These are phyloP conservation scores for Crossaster papposus DNA, from an alignment of 53 echinoderm and acorn worm genomes.

Conservation along the genomic window DNA sequence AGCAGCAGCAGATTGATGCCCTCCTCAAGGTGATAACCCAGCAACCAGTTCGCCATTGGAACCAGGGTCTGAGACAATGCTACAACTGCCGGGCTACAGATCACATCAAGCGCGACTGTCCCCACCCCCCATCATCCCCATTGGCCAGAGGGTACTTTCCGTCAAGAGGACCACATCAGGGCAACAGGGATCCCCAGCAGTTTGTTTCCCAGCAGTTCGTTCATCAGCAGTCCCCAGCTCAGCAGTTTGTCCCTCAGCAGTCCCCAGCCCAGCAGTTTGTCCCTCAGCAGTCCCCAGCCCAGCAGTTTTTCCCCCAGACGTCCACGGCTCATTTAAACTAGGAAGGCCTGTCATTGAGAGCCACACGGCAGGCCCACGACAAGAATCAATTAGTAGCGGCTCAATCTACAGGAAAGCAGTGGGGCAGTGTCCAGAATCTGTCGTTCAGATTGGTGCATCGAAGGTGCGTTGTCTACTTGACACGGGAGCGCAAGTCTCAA, in stretches of 20 bases:
- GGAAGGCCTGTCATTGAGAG: too few relatives aligned
- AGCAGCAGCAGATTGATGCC: too few relatives aligned
- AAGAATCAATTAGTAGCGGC: too few relatives aligned
- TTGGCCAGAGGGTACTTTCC: background rate
- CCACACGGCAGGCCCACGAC: slow-evolving; percentile 62
- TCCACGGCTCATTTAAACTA: slow-evolving; percentile 68
- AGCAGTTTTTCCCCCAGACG: background rate
- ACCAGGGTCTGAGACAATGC: slow-evolving; percentile 21
- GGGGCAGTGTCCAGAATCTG: too few relatives aligned
- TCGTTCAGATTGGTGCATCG: background rate
- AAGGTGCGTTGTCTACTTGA: too few relatives aligned
- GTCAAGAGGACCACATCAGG: background rate
- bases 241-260: too few relatives aligned
- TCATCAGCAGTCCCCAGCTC: too few relatives aligned
- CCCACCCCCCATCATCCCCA: slow-evolving; percentile 4
- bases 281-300: slow-evolving; percentile 4
- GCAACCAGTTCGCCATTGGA: background rate
- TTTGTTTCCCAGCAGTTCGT: background rate
- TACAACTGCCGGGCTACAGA: slow-evolving; percentile 56
- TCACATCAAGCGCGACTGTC: slow-evolving; percentile 59
- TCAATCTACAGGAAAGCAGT: too few relatives aligned
- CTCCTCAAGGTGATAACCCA: background rate
- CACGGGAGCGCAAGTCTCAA: too few relatives aligned
- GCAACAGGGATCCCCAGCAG: slow-evolving; percentile 8
- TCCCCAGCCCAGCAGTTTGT: too few relatives aligned